phyloP scores from a whole-genome alignment of 1,140 invertebrate species.

The Coptotermes formosanus region DNA sequence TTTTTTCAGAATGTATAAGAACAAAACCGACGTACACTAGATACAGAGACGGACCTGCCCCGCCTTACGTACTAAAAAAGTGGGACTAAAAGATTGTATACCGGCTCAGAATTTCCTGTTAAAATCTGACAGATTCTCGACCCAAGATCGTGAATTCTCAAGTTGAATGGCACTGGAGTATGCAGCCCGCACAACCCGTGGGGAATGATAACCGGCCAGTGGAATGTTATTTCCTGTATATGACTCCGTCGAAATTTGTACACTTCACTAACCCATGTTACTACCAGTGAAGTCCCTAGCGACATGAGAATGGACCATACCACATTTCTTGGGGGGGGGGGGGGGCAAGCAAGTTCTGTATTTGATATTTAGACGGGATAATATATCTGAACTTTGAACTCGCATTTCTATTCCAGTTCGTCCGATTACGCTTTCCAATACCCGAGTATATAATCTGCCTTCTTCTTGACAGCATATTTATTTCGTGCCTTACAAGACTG shows the following conservation, averaged over 20 bases:
- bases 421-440: neutral
- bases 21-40: no score
- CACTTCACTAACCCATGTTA: neutral
- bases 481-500: neutral
- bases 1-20: no score
- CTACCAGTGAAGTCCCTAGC: neutral
- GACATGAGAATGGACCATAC: neutral
- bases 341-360: neutral
- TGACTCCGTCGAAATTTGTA: neutral
- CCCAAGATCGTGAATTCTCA: no score
- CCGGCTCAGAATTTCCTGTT: no score
- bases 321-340: neutral
- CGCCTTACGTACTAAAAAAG: no score
- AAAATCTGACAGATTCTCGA: no score
- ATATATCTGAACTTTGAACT: neutral
- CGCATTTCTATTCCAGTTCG: neutral
- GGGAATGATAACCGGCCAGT: neutral
- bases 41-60: no score
- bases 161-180: no score
- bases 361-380: neutral
- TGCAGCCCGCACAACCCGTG: neutral
- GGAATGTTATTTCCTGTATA: neutral
- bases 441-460: neutral
- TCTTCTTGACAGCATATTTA: neutral
- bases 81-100: no score